Base-by-base conservation (phyloP, 2,888 invertebrate genomes). In the Muschampia plurimacula region DNA sequence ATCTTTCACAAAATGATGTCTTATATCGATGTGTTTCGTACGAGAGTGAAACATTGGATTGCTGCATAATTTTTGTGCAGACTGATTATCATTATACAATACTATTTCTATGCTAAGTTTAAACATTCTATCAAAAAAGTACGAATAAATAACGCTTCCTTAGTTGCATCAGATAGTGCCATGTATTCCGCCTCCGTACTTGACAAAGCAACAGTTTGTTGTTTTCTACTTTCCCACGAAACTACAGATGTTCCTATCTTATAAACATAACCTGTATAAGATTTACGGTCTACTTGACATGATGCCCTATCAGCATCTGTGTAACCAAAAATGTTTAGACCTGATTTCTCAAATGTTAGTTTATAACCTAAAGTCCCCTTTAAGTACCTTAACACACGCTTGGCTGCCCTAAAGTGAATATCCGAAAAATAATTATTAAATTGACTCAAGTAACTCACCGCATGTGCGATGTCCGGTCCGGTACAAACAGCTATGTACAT, bases 231-330 rank as follows among this genome's bases (percentile, higher is more conserved):
- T n/a, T 49, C 49, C 49, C n/a, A 49, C n/a, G 49, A 49, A 49
- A 49, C 49, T n/a, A 49, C 7, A 49, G n/a, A 49, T 2, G 6
- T n/a, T 2, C 75, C 74, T 2, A 78, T 8, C 65, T 74, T 75
- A 15, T 77, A 13, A 0, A 74, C 49, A 73, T 72, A 79, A 1
- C 80, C 79, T 9, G 76, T 78, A 63, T 76, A 79, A 0, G 79
- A 80, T 44, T 67, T 73, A 2, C 80, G 64, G 66, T 79, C 80
- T 1, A 67, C 1, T 0, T 41, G 2, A 63, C 75, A 67, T 60
- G 69, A 59, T 32, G 72, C 78, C 77, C 78, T 77, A 46, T 77
- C 78, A 13, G 75, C 74, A 69, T 78, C 78, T 4, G 65, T 52
- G 62, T 74, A 76, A 3, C 46, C 74, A 36, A 49, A 36, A 10